Base-by-base conservation (phyloP, 2,888 invertebrate genomes). In the Malthinus seriepunctatus region DNA sequence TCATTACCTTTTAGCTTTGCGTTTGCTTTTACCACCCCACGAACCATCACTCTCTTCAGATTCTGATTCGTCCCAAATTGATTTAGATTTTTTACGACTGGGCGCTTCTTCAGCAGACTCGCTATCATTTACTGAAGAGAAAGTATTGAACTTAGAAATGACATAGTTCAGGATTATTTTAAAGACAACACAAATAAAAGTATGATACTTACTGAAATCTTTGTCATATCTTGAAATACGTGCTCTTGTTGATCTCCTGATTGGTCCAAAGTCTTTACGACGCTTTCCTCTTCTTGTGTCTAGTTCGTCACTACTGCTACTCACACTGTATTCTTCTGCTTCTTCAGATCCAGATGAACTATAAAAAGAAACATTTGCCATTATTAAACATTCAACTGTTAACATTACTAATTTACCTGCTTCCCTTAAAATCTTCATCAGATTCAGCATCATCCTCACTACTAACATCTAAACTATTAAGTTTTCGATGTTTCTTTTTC, bases 351-450 rank as follows among this genome's bases (percentile, higher is more conserved):
- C 83, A 10, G 77, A 74, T 56, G 76, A 74, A 55, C 51, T 57
- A 10, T 44, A n/a, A 39, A 6, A 42, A 42, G 3, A 42, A 11
- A n/a, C 9, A 42, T 42, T 42, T 42, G 9, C n/a, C 15, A 3
- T 39, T 15, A 14, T 5, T 9, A 39, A 42, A n/a, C 6, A 5
- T 23, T 5, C 2, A 23, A 23, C 5, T 5, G 5, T 23, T 23
- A 5, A 3, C 23, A 23, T 23, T 23, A 23, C 3, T 23, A 23
- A 23, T 73, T 57, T 78, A 89, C 85, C 89, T 88, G 0, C 89
- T 87, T 38, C 93, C 92, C 74, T 93, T 91, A 73, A 95, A 96
- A 78, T 96, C 96, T 76, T 95, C 95, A 72, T 95, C 95, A 0
- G 90, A 91, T 55, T 85, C 87, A 32, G 87, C 87, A 76, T 93